Evolutionary conservation across 2,113 vertebrate genomes (phyloP).

Genomic region (Eidolon helvum): DNA sequence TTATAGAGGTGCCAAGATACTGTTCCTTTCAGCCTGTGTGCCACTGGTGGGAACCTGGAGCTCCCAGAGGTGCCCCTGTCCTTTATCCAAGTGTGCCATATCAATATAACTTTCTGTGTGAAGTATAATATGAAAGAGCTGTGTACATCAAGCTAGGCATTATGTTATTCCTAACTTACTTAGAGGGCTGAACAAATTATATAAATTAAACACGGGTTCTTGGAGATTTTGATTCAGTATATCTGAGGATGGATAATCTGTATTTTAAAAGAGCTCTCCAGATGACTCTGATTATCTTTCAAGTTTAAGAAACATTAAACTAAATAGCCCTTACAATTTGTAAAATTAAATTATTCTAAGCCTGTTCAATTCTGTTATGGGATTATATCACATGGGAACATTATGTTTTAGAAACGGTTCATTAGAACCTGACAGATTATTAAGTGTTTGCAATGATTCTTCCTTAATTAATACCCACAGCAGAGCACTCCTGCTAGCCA

Average conservation of each 20-base stretch:
- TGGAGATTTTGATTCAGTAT: background rate
- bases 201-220: constrained; percentile 44
- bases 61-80: background rate
- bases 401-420: constrained; percentile 3
- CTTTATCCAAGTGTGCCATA: background rate
- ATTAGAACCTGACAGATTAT: background rate
- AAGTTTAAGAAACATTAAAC: constrained; percentile 24
- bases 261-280: constrained; percentile 28
- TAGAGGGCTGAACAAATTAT: constrained; percentile 16
- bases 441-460: background rate
- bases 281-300: constrained; percentile 30
- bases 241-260: background rate
- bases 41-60: background rate
- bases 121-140: background rate
- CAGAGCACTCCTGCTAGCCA: background rate
- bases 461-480: background rate
- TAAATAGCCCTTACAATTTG: constrained; percentile 15
- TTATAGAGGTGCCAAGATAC: background rate
- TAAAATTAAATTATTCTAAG: constrained; percentile 25
- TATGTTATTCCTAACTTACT: background rate
- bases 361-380: background rate
- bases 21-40: background rate
- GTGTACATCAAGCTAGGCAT: background rate
- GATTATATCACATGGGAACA: background rate
- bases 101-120: background rate